A percentile compares a stretch with the other conserved stretches of the same genome.
Conservation (phyloP, 1,140 invertebrate genomes). For the Centruroides sculpturatus region DNA sequence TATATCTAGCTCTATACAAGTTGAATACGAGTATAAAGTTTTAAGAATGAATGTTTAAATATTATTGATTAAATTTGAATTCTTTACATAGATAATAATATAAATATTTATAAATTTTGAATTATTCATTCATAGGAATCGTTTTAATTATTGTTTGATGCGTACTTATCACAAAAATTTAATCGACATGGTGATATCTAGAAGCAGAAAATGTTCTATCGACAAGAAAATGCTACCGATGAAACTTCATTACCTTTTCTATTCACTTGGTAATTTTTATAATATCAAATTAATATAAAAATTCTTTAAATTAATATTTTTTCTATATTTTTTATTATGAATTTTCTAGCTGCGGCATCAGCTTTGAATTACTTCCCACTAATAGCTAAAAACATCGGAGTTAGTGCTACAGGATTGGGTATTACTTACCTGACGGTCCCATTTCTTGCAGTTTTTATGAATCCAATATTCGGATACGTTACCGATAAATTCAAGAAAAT, state of each 20-base stretch:
- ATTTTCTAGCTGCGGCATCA: constrained; percentile 25
- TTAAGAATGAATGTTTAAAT: too few species aligned
- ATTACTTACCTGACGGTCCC: constrained; percentile 26
- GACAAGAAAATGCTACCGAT: neutral
- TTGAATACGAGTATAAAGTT: too few species aligned
- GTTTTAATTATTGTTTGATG: too few species aligned
- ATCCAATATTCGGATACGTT: constrained; percentile 24
- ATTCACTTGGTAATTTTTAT: neutral
- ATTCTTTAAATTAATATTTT: too few species aligned
- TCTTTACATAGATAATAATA: too few species aligned
- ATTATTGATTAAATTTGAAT: too few species aligned
- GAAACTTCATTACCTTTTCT: neutral
- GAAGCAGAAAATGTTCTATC: neutral
- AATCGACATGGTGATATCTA: neutral
- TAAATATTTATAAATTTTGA: too few species aligned
- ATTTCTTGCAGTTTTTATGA: constrained; percentile 24
- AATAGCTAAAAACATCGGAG: constrained; percentile 33
- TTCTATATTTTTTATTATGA: too few species aligned
- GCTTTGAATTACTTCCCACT: constrained; percentile 27
- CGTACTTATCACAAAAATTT: too few species aligned
- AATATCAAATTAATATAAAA: neutral
- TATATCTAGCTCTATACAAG: too few species aligned
- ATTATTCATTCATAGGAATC: too few species aligned
- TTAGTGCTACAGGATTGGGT: constrained; percentile 24
- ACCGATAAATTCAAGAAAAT: constrained; percentile 31